Evolutionary conservation across 2,888 invertebrate species (phyloP), one percentile per base, ranked within the genome.

Genomic region (Tenthredo scrophulariae): DNA sequence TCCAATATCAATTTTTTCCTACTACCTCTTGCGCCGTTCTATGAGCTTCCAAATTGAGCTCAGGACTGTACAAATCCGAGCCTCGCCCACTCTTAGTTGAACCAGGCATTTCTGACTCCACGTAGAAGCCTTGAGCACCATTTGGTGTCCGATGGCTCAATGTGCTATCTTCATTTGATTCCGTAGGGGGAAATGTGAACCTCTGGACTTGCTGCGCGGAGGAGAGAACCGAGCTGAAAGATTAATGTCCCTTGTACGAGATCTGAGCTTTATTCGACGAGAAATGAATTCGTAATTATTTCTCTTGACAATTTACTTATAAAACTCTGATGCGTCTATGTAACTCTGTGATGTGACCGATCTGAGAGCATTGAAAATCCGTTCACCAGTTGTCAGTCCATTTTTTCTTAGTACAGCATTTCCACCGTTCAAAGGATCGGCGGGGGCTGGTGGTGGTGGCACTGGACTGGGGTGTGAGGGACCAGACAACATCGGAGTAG

Each of bases 291-390:
- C 40, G 22, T 13, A 40, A 22, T 74, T 43, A 43, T 40, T 15
- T 26, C 43, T 6, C 54, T 29, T 33, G n/a, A 65, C 15, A 33
- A 87, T 89, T 86, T 86, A 93, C 93, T 93, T 93, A 89, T 92
- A 93, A 89, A 93, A 93, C 84, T 93, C 93, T 62, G 92, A 91
- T 15, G 92, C 92, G 67, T 93, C 92, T 86, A 93, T 92, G 87
- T 92, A 93, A 82, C 92, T 92, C 67, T 93, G 92, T 10, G 92
- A 91, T 1, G 92, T 91, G 43, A 92, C 91, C 40, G 92, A 90
- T 87, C 91, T 89, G 5, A 93, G 89, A 2, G 92, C 92, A 83
- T 91, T 92, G 84, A 93, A 93, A 85, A 93, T 93, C 85, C 90
- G 91, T 82, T 93, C 93, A 0, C 93, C 93, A 9, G 93, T 93